Conservation (phyloP, 1,140 invertebrate species). For the Rhynchophorus ferrugineus region DNA sequence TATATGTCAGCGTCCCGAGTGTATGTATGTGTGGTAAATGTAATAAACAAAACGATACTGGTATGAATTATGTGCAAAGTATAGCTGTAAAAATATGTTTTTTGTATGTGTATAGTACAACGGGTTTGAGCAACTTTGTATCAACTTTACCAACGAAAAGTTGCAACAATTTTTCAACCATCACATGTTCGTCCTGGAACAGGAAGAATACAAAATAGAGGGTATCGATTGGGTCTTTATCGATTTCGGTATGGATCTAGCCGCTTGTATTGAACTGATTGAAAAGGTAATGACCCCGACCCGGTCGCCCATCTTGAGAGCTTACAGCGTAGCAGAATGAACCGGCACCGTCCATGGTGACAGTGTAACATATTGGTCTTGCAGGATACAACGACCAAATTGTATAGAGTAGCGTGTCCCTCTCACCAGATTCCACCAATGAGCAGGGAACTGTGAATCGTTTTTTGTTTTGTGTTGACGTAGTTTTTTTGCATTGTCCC, state of each 20-base stretch:
- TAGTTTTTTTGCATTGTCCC: slow-evolving; percentile 6
- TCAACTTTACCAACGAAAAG: slow-evolving; percentile 98
- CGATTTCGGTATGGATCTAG: slow-evolving; percentile 96
- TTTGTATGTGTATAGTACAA: slow-evolving; percentile 67
- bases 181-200: slow-evolving; percentile 97
- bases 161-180: slow-evolving; percentile 98
- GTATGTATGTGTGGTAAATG: not conserved
- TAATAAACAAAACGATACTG: not conserved
- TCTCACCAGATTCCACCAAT: slow-evolving; percentile 15
- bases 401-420: no score
- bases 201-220: slow-evolving; percentile 95
- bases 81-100: slow-evolving; percentile 13
- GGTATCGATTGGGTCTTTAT: slow-evolving; percentile 94
- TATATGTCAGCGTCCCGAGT: slow-evolving; percentile 3
- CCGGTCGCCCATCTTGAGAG: not conserved
- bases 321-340: not conserved
- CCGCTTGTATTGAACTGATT: slow-evolving; percentile 94
- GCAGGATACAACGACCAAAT: slow-evolving; percentile 15
- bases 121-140: slow-evolving; percentile 98
- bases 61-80: slow-evolving; percentile 3
- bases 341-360: not conserved
- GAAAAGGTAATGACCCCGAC: slow-evolving; percentile 73
- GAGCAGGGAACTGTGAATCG: slow-evolving; percentile 13
- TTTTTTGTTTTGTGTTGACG: slow-evolving; percentile 7
- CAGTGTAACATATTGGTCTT: slow-evolving; percentile 14